Percentiles rank a stretch among this genome's conserved stretches.
Evolutionary conservation across 23 tunicate genomes (phyloP).

Genomic region (Styela clava): DNA sequence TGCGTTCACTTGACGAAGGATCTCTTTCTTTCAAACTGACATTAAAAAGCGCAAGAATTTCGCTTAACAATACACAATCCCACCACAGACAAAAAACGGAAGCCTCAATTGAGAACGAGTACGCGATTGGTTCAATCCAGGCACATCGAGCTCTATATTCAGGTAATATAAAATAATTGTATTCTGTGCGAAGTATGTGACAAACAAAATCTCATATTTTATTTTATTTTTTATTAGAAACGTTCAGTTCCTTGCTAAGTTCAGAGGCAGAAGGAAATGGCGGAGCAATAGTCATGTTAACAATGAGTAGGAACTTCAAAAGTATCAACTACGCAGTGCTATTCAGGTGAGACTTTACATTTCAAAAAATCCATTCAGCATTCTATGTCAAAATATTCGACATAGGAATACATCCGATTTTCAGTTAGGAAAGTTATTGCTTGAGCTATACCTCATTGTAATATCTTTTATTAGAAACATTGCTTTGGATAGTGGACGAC

Average conservation of each 20-base stretch:
- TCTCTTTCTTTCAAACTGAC: conserved; percentile 19
- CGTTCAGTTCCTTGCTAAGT: conserved; percentile 57
- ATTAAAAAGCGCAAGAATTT: background rate
- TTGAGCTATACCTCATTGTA: too few relatives aligned
- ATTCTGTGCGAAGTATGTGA: too few relatives aligned
- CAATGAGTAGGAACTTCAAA: conserved; percentile 51
- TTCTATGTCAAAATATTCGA: too few relatives aligned
- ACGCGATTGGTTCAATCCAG: conserved; percentile 2
- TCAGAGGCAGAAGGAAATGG: conserved; percentile 33
- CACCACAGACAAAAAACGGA: background rate
- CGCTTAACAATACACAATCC: background rate
- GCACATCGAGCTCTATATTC: conserved; percentile 10
- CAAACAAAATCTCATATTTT: conserved; percentile 5
- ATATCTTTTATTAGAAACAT: conserved; percentile 16
- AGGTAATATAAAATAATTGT: conserved; percentile 2
- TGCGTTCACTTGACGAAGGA: conserved; percentile 33
- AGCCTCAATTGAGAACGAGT: background rate
- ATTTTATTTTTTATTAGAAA: conserved; percentile 36
- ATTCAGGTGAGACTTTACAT: conserved; percentile 28
- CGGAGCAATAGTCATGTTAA: conserved; percentile 64
- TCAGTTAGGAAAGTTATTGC: too few relatives aligned
- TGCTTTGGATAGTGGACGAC: background rate
- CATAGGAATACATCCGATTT: too few relatives aligned
- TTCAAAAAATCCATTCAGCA: too few relatives aligned
- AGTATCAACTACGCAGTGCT: conserved; percentile 51